Percentiles rank a stretch among this genome's conserved stretches.
phyloP scores from a whole-genome alignment of 2,113 vertebrate genomes.

The Pedetes capensis region DNA sequence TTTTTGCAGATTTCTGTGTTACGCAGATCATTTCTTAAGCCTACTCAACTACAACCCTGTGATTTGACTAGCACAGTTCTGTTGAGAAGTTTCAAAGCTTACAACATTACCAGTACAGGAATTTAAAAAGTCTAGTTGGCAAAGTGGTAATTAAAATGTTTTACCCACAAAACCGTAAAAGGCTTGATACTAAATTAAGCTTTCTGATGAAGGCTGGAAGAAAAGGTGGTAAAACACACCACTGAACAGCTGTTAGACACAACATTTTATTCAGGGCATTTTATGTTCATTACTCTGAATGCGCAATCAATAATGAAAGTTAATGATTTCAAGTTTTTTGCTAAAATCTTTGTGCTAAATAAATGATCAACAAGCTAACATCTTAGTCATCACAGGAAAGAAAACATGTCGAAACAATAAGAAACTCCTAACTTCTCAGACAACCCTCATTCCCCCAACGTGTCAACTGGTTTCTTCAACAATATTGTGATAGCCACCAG shows the following conservation, averaged over 20 bases:
- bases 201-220: conserved; percentile 84
- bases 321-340: conserved; percentile 82
- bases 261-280: conserved; percentile 83
- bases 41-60: conserved; percentile 77
- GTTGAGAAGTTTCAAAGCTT: conserved; percentile 80
- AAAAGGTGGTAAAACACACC: conserved; percentile 86
- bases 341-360: conserved; percentile 84
- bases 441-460: conserved; percentile 66
- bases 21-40: conserved; percentile 75
- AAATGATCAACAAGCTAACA: conserved; percentile 84
- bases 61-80: conserved; percentile 78
- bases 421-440: conserved; percentile 76
- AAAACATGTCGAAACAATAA: conserved; percentile 74
- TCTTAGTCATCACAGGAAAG: conserved; percentile 77
- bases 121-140: conserved; percentile 82
- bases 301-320: conserved; percentile 82
- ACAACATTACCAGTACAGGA: conserved; percentile 80
- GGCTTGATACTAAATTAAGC: conserved; percentile 82
- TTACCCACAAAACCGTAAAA: conserved; percentile 83
- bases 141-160: conserved; percentile 85
- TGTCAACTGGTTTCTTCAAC: conserved; percentile 56
- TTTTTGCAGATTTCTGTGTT: conserved; percentile 80
- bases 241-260: conserved; percentile 85
- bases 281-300: conserved; percentile 84
- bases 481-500: conserved; percentile 40